phyloP scores from a whole-genome alignment of 2,888 invertebrate species.

The Pedicia rivosa region DNA sequence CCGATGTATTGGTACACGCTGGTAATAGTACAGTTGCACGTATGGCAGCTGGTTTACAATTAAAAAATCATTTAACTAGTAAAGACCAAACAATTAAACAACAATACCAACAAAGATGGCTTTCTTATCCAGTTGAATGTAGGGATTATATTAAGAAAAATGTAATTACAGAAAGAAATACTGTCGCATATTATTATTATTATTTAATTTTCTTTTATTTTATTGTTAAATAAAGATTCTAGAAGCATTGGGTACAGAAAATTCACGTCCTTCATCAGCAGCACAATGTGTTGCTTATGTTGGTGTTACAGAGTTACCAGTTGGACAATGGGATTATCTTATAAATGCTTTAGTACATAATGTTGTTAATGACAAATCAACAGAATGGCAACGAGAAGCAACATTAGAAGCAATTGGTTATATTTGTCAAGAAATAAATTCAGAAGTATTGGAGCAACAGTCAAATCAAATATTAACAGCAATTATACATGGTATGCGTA shows the following conservation, averaged over 20 bases:
- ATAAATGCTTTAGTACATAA: slow-evolving; percentile 78
- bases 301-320: slow-evolving; percentile 89
- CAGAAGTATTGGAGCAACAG: slow-evolving; percentile 78
- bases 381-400: slow-evolving; percentile 91
- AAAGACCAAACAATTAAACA: slow-evolving; percentile 72
- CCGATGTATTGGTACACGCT: slow-evolving; percentile 79
- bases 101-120: slow-evolving; percentile 86
- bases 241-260: slow-evolving; percentile 89
- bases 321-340: slow-evolving; percentile 82
- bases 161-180: slow-evolving; percentile 40
- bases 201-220: slow-evolving; percentile 6
- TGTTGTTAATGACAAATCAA: slow-evolving; percentile 70
- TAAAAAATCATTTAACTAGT: slow-evolving; percentile 94
- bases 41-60: slow-evolving; percentile 95
- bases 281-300: slow-evolving; percentile 99
- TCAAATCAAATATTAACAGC: slow-evolving; percentile 96
- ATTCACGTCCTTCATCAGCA: slow-evolving; percentile 86
- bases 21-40: slow-evolving; percentile 86
- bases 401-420: slow-evolving; percentile 95
- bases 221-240: slow-evolving; percentile 50
- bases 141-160: slow-evolving; percentile 86
- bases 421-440: slow-evolving; percentile 96
- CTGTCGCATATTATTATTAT: slow-evolving; percentile 1
- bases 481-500: slow-evolving; percentile 97
- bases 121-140: slow-evolving; percentile 72